Evolutionary conservation across 2,113 vertebrate species (phyloP), one percentile per base, ranked within the genome.

Genomic region (Ailurus styani): DNA sequence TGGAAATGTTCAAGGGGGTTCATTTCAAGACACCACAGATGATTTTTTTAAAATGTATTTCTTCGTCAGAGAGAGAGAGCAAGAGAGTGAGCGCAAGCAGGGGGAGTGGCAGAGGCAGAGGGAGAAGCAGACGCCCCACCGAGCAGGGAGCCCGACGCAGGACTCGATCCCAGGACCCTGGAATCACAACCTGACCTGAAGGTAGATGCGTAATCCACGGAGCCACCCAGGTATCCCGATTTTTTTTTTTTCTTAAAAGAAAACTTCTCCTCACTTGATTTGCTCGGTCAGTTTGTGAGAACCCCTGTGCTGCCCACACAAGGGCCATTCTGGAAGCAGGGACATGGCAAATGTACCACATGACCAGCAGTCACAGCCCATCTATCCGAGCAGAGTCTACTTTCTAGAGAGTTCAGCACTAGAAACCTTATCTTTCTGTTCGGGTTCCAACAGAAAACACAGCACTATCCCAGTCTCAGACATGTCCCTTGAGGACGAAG

Each of bases 321-420:
- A n/a, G 17, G 57, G 40, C 37, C 34, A 0, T 40, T 68, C 73
- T 4, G 27, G 50, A 42, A 37, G 60, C n/a, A 64, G 79, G 54
- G 54, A 37, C 64, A 3, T 34, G 37, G 73, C 9, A 0, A n/a
- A 47, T 9, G 21, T 45, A 11, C 25, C 62, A 14, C 0, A 4
- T 11, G 47, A 64, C 9, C 62, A 4, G 3, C 12, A 2, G 2
- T 31, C 6, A 3, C 7, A 21, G 3, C 7, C 1, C 7, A 17
- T 31, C 55, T 73, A 78, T 60, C 31, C 57, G 20, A 23, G 72
- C 18, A 12, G 27, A 17, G 29, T 45, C 57, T 66, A 68, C 57
- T 72, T 66, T 73, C 72, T 42, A 3, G 47, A 11, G 4, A 0
- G 0, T 4, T 17, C 1, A 5, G 21, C 20, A 14, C 40, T 3